phyloP scores from a whole-genome alignment of 2,113 vertebrate species.

The Pithys albifrons region DNA sequence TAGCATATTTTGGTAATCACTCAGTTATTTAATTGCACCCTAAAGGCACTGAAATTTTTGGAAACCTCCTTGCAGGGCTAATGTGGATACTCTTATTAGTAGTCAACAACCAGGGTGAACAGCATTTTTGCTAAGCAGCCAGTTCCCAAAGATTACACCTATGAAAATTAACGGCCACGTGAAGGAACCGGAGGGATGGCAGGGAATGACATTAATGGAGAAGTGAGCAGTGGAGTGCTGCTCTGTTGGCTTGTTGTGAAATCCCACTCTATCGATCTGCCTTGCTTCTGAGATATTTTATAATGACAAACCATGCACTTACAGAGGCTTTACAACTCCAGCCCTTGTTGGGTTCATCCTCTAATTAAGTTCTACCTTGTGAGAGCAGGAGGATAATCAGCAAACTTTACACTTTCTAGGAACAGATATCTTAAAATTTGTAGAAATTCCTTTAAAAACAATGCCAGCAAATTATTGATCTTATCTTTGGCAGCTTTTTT shows the following conservation, averaged over 20 bases:
- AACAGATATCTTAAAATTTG: not conserved
- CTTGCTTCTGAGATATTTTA: conserved; percentile 34
- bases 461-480: conserved; percentile 29
- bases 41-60: not conserved
- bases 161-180: conserved; percentile 3
- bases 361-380: not conserved
- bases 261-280: not conserved
- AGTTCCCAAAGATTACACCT: conserved; percentile 36
- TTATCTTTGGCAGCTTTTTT: not conserved
- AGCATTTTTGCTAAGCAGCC: conserved; percentile 40
- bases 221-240: not conserved
- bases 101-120: not conserved
- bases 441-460: conserved; percentile 24
- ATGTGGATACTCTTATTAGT: not conserved
- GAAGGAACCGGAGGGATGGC: not conserved
- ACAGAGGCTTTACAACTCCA: not conserved
- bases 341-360: not conserved
- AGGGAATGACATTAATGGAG: not conserved
- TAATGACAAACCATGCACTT: not conserved
- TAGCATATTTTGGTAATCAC: conserved; percentile 21
- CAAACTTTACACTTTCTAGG: not conserved
- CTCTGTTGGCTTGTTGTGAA: not conserved
- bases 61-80: conserved; percentile 1
- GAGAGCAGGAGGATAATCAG: conserved; percentile 31
- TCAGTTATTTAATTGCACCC: conserved; percentile 54